Evolutionary conservation across 2,797 vertebrate species (phyloP).

Genomic region (Linurgus olivaceus): DNA sequence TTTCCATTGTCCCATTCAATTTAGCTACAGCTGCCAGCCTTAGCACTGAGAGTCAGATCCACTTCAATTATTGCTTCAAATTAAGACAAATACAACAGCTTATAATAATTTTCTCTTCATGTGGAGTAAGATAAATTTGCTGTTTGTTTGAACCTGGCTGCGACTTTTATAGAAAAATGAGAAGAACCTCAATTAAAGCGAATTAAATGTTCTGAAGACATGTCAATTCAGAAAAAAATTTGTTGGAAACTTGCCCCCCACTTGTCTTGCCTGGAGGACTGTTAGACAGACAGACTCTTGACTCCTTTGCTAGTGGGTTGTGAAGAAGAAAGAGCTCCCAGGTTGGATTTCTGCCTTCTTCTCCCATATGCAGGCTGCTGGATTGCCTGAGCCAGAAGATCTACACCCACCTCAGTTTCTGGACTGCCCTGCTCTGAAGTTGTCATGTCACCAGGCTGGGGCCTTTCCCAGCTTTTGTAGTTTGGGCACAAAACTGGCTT

Average conservation of each 20-base stretch:
- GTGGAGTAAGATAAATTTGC: not conserved
- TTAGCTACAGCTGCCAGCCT: not conserved
- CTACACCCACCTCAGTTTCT: not conserved
- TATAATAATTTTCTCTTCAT: not conserved
- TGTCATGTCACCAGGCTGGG: not conserved
- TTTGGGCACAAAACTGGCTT: too few species aligned
- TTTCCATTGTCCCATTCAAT: not conserved
- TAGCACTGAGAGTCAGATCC: not conserved
- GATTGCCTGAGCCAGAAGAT: not conserved
- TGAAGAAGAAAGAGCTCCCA: not conserved
- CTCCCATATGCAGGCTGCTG: not conserved
- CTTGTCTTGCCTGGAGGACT: not conserved
- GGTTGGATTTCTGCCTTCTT: not conserved
- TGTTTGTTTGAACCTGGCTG: not conserved
- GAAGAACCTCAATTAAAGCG: not conserved
- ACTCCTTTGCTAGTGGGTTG: not conserved
- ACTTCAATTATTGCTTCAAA: conserved; percentile 20
- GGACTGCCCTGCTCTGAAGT: not conserved
- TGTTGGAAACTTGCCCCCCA: not conserved
- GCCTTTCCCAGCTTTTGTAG: not conserved
- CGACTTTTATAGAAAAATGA: not conserved
- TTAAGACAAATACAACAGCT: not conserved
- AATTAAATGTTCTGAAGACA: not conserved
- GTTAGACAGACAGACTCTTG: not conserved
- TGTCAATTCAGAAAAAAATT: not conserved